These are phyloP conservation scores for Ischnus inquisitorius DNA, from an alignment of 2,888 invertebrate species.

Conservation along the genomic window DNA sequence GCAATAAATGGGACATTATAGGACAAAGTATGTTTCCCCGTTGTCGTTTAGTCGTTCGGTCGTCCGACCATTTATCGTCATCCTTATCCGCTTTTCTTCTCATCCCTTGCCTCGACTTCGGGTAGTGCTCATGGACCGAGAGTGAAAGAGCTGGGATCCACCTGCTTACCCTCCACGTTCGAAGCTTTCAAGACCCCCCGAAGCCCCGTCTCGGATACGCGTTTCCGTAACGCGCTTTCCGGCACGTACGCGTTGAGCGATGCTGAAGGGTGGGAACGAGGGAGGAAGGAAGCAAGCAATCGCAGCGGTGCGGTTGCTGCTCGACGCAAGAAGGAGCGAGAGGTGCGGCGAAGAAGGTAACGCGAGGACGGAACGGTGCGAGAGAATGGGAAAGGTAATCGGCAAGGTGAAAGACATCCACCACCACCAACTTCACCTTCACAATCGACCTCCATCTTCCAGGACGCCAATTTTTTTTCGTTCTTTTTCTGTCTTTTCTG, in stretches of 20 bases:
- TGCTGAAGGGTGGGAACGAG: conserved; percentile 25
- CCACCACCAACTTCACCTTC: conserved; percentile 38
- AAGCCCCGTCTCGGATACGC: conserved; percentile 17
- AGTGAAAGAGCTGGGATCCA: conserved; percentile 49
- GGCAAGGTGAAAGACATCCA: conserved; percentile 56
- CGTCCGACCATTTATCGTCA: conserved; percentile 52
- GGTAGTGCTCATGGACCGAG: conserved; percentile 3
- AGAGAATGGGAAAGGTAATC: conserved; percentile 60
- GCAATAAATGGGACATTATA: too few species aligned
- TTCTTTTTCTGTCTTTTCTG: neutral
- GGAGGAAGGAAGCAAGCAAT: conserved; percentile 61
- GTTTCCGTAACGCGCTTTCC: conserved; percentile 67
- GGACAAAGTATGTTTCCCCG: too few species aligned
- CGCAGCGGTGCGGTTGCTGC: conserved; percentile 34
- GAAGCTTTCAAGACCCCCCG: conserved; percentile 52
- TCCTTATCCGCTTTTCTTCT: conserved; percentile 59
- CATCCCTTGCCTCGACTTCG: conserved; percentile 61
- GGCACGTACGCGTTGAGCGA: conserved; percentile 61
- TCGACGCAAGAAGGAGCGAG: neutral
- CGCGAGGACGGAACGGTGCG: conserved; percentile 64
- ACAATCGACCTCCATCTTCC: conserved; percentile 41
- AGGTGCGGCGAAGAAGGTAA: conserved; percentile 21
- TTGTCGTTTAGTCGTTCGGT: too few species aligned
- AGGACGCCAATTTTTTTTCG: conserved; percentile 14
- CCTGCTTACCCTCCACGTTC: conserved; percentile 49